Conservation (phyloP, 1,140 invertebrate genomes). For the Frieseomelitta varia region DNA sequence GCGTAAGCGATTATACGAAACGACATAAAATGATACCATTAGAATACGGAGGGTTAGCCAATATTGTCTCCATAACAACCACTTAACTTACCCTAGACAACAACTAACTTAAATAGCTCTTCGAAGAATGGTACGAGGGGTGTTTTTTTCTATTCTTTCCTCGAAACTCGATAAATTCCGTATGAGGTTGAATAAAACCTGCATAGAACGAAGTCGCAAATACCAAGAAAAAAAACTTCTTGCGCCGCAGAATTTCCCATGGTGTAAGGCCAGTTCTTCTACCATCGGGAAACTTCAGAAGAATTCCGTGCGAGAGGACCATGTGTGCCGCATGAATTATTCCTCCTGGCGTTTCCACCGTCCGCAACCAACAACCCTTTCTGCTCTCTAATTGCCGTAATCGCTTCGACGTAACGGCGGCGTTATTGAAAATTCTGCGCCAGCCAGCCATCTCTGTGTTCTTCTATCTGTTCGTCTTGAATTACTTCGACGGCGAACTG, state of each 20-base stretch:
- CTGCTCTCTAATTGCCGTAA: constrained; percentile 65
- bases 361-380: constrained; percentile 14
- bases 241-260: background rate
- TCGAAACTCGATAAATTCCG: background rate
- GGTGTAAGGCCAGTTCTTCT: background rate
- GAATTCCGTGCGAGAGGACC: constrained; percentile 41
- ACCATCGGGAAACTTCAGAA: constrained; percentile 18
- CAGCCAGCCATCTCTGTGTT: constrained; percentile 13
- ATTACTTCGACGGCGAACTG: constrained; percentile 29
- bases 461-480: constrained; percentile 26
- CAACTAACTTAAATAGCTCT: background rate
- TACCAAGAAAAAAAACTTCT: background rate
- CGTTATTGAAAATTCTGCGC: constrained; percentile 54
- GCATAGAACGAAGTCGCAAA: no score
- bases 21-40: no score
- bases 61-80: constrained; percentile 3
- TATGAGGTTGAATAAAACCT: background rate
- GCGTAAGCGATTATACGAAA: no score
- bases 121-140: background rate
- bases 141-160: background rate
- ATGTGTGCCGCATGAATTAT: constrained; percentile 49
- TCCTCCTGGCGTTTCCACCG: constrained; percentile 15
- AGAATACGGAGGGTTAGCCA: no score
- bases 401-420: constrained; percentile 39
- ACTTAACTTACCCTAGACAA: background rate